Conservation (phyloP, 2,113 vertebrate genomes). For the Eretmochelys imbricata region DNA sequence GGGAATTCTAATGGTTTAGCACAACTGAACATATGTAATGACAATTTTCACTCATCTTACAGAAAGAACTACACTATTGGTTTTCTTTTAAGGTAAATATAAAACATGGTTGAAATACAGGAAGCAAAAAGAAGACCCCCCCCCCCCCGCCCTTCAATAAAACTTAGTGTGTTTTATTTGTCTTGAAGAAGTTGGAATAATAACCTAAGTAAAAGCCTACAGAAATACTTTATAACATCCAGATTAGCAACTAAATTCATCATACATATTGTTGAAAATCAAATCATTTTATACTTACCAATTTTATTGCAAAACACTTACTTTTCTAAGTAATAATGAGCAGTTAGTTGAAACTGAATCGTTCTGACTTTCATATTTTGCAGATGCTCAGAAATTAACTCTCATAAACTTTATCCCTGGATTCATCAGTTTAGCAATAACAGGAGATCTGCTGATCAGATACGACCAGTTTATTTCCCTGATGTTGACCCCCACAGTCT, state of each 20-base stretch:
- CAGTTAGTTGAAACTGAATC: conserved; percentile 56
- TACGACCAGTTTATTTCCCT: conserved; percentile 91
- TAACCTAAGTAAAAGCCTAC: background rate
- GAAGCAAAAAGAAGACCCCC: background rate
- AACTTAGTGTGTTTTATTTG: background rate
- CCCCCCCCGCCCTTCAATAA: background rate
- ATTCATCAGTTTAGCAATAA: conserved; percentile 99
- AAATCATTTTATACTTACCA: background rate
- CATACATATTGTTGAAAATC: background rate
- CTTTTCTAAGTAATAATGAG: background rate
- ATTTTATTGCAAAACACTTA: background rate
- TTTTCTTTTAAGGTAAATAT: background rate
- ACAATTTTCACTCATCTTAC: background rate
- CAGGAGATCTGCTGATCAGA: conserved; percentile 93
- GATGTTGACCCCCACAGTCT: conserved; percentile 96
- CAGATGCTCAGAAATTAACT: conserved; percentile 95
- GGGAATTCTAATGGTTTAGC: background rate
- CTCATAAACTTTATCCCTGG: conserved; percentile 95
- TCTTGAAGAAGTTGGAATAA: background rate
- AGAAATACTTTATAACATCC: background rate
- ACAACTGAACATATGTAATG: background rate
- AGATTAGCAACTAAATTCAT: background rate
- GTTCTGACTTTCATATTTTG: conserved; percentile 74
- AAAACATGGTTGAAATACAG: background rate
- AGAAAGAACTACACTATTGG: fast-evolving